Base-by-base conservation (phyloP, 2,797 vertebrate species). In the Glossophaga mutica region DNA sequence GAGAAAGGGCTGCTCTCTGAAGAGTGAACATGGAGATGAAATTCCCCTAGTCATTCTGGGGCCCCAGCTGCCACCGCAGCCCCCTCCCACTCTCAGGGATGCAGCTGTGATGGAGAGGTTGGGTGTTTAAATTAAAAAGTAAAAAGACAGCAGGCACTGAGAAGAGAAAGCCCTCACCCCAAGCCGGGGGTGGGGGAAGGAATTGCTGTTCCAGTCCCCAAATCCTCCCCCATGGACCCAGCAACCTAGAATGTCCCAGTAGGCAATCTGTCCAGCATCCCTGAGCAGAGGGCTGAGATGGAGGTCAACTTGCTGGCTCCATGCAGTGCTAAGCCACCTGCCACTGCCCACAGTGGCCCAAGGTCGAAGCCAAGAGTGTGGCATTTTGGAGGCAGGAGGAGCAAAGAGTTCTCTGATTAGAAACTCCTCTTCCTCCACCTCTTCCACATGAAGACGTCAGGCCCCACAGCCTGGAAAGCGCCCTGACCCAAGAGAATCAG, bases 141-240 rank as follows among this genome's bases (percentile, higher is more conserved):
- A 96, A 96, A 96, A 97, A 97, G 98, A 98, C 98, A 98, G 97
- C 98, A 98, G 98, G 98, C 98, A 98, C 98, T 95, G 97, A 97
- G 97, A 94, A 96, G 97, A 94, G 94, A 96, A 94, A 92, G 91
- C 87, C 95, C 96, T 94, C 88, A 24, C 79, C 79, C 95, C 89
- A 91, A 71, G 59, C 32, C 57, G 65, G 48, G 89, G 39, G 39
- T 39, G 39, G 52, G 87, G 84, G 94, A 76, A 91, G 82, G 84
- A 48, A 74, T 42, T 50, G 78, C 85, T 91, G 85, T 81, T 82
- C 85, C 92, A 44, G 67, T 73, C 73, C 94, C 68, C 16, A 14
- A 44, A 70, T 79, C 95, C 79, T 95, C 76, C 92, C 90, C 77
- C 48, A 57, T 39, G 82, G 91, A 94, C 82, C 93, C 92, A 89